phyloP scores from a whole-genome alignment of 2,113 vertebrate genomes.

The Actenoides hombroni region DNA sequence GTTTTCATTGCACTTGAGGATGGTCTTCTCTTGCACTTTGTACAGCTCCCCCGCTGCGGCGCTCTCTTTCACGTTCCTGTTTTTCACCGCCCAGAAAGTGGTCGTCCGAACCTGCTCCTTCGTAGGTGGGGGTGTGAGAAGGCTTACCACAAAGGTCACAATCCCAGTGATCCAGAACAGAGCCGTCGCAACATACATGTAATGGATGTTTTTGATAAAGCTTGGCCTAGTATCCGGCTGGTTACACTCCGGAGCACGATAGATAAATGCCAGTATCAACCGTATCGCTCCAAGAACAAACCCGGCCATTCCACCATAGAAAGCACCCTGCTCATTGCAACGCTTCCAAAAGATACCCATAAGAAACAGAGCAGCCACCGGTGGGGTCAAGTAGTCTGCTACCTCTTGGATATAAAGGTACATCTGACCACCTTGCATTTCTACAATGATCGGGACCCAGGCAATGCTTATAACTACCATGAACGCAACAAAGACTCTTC shows the following conservation, averaged over 20 bases:
- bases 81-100: constrained; percentile 88
- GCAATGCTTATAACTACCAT: constrained; percentile 96
- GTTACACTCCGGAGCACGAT: constrained; percentile 89
- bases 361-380: constrained; percentile 93
- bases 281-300: constrained; percentile 85
- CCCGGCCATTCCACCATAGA: constrained; percentile 92
- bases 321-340: constrained; percentile 94
- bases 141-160: constrained; percentile 87
- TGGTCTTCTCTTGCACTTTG: constrained; percentile 76
- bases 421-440: constrained; percentile 99
- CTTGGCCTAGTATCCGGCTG: constrained; percentile 86
- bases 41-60: constrained; percentile 70
- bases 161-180: constrained; percentile 93
- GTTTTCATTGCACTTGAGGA: constrained; percentile 71
- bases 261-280: constrained; percentile 88
- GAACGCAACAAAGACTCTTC: constrained; percentile 90
- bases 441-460: constrained; percentile 96
- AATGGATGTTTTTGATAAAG: constrained; percentile 89
- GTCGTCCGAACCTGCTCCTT: constrained; percentile 86
- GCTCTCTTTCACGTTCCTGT: constrained; percentile 54
- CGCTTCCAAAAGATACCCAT: constrained; percentile 95
- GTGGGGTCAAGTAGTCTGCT: constrained; percentile 94
- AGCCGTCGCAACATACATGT: constrained; percentile 93
- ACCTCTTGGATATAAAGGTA: constrained; percentile 99
- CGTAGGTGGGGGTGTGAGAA: constrained; percentile 87